These are phyloP conservation scores for Colistium nudipinnis DNA, from an alignment of 2,113 vertebrate genomes.

Conservation along the genomic window DNA sequence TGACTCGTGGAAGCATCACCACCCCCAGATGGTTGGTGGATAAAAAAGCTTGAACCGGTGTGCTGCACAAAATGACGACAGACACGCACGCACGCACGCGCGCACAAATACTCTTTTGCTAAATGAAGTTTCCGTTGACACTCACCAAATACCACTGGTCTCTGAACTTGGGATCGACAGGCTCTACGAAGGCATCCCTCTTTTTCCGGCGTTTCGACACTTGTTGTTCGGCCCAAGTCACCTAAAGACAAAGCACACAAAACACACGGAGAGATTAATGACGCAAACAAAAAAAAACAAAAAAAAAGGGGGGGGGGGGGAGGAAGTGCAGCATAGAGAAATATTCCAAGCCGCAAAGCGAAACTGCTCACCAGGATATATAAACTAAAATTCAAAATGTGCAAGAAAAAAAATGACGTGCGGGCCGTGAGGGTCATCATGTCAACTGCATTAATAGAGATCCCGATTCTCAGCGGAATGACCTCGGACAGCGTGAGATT, in stretches of 20 bases:
- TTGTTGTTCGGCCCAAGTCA: conserved; percentile 95
- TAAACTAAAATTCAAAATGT: too few species aligned
- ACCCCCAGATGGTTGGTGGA: conserved; percentile 23
- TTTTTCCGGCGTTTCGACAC: conserved; percentile 89
- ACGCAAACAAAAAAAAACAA: not conserved
- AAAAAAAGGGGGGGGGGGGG: too few species aligned
- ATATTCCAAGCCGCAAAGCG: not conserved
- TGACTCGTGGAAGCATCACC: conserved; percentile 24
- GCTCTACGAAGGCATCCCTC: conserved; percentile 88
- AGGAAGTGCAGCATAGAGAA: not conserved
- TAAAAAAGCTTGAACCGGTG: conserved; percentile 30
- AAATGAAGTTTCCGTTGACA: conserved; percentile 8
- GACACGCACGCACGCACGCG: not conserved
- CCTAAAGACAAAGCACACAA: conserved; percentile 77
- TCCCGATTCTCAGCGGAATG: conserved; percentile 43
- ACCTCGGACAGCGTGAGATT: conserved; percentile 50
- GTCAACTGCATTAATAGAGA: conserved; percentile 59
- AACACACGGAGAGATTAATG: conserved; percentile 11
- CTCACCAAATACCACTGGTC: conserved; percentile 99
- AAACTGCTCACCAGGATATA: not conserved
- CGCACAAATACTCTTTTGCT: not conserved
- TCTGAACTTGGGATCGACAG: conserved; percentile 90
- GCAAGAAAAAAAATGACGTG: conserved; percentile 36
- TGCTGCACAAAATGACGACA: conserved; percentile 9
- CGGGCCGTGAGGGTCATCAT: conserved; percentile 35